A percentile compares a stretch with the other conserved stretches of the same genome.
Evolutionary conservation across 1,140 invertebrate genomes (phyloP).

Genomic region (Grapholita molesta): DNA sequence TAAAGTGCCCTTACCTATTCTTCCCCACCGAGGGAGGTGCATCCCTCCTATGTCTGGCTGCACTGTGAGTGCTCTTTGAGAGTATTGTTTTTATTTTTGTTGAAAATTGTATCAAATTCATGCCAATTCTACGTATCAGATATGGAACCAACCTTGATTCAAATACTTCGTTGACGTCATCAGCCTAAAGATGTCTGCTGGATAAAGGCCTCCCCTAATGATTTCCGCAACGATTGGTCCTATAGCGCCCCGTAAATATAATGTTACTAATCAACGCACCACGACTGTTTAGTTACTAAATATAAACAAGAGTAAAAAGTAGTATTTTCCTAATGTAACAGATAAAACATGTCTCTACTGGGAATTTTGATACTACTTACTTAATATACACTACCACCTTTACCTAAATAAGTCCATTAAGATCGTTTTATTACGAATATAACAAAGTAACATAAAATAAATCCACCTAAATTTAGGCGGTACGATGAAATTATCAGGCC

Average conservation of each 20-base stretch:
- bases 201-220: no score
- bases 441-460: conserved; percentile 34
- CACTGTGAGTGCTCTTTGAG: neutral
- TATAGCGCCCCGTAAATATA: no score
- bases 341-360: neutral
- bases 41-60: conserved; percentile 10
- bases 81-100: conserved; percentile 16
- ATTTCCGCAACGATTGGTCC: no score
- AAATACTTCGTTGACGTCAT: no score
- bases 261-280: no score
- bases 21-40: conserved; percentile 9
- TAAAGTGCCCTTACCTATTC: conserved; percentile 36
- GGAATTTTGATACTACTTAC: neutral
- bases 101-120: neutral
- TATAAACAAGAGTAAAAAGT: neutral
- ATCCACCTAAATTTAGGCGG: conserved; percentile 33
- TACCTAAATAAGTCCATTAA: neutral
- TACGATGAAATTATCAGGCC: conserved; percentile 44
- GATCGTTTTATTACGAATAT: conserved; percentile 8
- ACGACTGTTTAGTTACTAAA: no score
- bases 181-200: no score
- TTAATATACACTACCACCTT: neutral
- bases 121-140: no score
- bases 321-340: neutral
- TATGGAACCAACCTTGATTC: no score